Base-by-base conservation (phyloP, 1,140 invertebrate genomes). In the Homarus americanus region DNA sequence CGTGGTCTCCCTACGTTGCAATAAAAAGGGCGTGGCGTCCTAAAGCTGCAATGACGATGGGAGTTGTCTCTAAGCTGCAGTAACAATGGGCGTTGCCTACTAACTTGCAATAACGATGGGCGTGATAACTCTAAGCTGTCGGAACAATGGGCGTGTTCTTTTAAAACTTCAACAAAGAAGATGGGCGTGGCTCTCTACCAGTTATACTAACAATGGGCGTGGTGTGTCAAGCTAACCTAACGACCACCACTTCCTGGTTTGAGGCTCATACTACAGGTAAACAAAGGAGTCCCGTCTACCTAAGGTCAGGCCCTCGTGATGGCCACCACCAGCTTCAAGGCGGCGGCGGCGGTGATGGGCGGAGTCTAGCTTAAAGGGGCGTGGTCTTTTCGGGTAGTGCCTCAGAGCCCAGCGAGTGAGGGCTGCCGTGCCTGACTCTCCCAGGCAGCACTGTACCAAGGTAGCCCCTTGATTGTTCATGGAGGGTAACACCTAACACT, bases 301-400 rank as follows among this genome's bases (percentile, higher is more conserved):
- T 76, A 28, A 32, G 28, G 34, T 9, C 5, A 24, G 5, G 66
- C 5, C 38, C 28, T 28, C 34, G 76, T 20, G 5, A 34, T 9
- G 38, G 40, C 12, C 5, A 49, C 44, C 5, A 49, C 44, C 17
- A 49, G 44, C 44, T 49, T 49, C 41, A 36, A 17, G 41, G 78
- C 20, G 78, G 78, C 15, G 78, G 78, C 24, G 75, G 44, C n/a
- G 36, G 28, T 28, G 44, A 12, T 80, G 78, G 78, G 78, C 44
- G 78, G 78, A 80, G 78, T 49, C 78, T 53, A 36, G 1, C 44
- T 80, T 80, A 80, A 80, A 80, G 78, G 78, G 78, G 78, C 78
- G 78, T 80, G 79, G 79, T 63, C 44, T 63, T 24, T 82, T 36
- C 24, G 4, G 34, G 63, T 32, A 24, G 63, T 69, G n/a, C 63